Base-by-base conservation (phyloP, 2,113 vertebrate species). In the Grammomys dolichurus region DNA sequence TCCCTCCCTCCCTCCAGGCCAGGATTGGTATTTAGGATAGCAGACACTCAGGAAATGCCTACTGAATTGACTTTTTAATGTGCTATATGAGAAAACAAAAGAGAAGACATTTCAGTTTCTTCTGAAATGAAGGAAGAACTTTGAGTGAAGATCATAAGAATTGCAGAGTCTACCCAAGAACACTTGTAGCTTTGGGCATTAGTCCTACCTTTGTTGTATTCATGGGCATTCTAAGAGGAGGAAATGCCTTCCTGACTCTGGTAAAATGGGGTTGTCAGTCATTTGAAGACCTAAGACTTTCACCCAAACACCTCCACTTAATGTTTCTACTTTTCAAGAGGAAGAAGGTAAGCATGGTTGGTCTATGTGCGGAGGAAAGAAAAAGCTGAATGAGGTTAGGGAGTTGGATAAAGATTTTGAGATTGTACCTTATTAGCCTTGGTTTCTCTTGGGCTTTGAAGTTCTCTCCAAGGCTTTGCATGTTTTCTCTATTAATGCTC, bases 391-490 rank as follows among this genome's bases (percentile, higher is more conserved):
- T 67, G 67, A 73, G 75, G 48, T 48, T 69, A 98, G 98, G 98
- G 97, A 98, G 97, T 96, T 95, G 96, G 96, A 97, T 98, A 98
- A 98, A 98, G 98, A 99, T 97, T 97, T 98, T 96, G 97, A 98
- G 98, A 98, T 98, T 99, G 98, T 98, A 99, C 98, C 98, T 98
- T 98, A 98, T 98, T 98, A 98, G 97, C 97, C 97, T 98, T 98
- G 96, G 95, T 98, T 98, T 99, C 98, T 98, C 87, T 98, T 97
- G 95, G 88, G 98, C 98, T 99, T 99, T 99, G 98, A 99, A 98
- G 98, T 98, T 96, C 89, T 96, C 97, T 98, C 97, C 98, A 99
- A 94, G 91, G 82, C 84, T 97, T 87, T 87, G 36, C 94, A 91
- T 75, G 17, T 51, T 94, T 94, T 89, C 81, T 92, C 95, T 95